These are phyloP conservation scores for Nudaria mundana DNA, from an alignment of 2,888 invertebrate species.

Conservation along the genomic window DNA sequence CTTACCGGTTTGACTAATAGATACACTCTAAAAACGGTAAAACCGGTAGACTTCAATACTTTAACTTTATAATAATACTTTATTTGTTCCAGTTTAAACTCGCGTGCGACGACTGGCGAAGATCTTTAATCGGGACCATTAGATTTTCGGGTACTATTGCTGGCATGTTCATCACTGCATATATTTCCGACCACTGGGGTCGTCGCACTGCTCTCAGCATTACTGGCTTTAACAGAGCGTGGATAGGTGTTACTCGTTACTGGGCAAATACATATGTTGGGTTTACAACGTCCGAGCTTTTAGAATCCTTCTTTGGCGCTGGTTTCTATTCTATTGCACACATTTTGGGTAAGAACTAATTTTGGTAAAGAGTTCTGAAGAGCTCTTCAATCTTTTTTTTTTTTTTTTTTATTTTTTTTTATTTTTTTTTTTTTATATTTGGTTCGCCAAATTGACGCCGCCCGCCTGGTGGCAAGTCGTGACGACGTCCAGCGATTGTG, in stretches of 20 bases:
- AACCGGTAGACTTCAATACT: neutral
- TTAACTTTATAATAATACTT: neutral
- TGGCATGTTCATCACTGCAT: constrained; percentile 84
- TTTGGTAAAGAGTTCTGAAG: neutral
- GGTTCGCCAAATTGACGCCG: too few relatives aligned
- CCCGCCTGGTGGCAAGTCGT: too few relatives aligned
- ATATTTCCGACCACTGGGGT: constrained; percentile 86
- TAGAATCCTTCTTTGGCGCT: constrained; percentile 84
- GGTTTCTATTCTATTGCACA: constrained; percentile 86
- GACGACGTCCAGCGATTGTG: too few relatives aligned
- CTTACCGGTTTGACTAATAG: too few relatives aligned
- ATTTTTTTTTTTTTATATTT: too few relatives aligned
- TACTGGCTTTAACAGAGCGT: constrained; percentile 79
- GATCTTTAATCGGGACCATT: constrained; percentile 86
- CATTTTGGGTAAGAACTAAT: constrained; percentile 79
- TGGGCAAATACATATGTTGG: constrained; percentile 82
- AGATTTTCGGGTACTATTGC: constrained; percentile 85
- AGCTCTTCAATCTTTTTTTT: too few relatives aligned
- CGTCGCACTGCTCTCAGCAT: constrained; percentile 79
- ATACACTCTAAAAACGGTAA: neutral
- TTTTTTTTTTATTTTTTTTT: too few relatives aligned
- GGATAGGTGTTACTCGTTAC: constrained; percentile 82
- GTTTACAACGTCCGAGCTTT: constrained; percentile 84
- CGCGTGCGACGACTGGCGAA: constrained; percentile 85
- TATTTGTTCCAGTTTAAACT: constrained; percentile 74